Percentiles rank a stretch among this genome's conserved stretches.
Conservation (phyloP, 1,140 invertebrate genomes). For the Drosophila albomicans region DNA sequence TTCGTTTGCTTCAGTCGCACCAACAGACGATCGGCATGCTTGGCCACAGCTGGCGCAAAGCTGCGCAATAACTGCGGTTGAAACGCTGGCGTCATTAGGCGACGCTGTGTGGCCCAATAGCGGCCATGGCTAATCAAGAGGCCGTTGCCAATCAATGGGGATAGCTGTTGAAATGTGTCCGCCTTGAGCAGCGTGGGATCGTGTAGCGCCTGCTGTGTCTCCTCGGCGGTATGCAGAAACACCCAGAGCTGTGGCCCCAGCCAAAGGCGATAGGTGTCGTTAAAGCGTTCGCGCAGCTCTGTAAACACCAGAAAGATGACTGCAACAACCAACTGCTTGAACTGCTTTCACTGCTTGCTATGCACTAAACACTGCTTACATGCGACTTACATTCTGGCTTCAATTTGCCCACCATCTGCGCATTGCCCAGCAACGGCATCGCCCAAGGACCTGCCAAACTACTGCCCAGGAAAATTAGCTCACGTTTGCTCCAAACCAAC, state of each 20-base stretch:
- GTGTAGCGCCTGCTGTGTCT: slow-evolving; percentile 70
- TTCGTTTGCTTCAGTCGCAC: slow-evolving; percentile 29
- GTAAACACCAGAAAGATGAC: slow-evolving; percentile 71
- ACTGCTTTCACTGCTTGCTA: neutral
- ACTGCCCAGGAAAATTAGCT: slow-evolving; percentile 47
- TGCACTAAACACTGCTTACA: too few relatives aligned
- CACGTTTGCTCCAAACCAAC: slow-evolving; percentile 41
- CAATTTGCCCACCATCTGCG: slow-evolving; percentile 75
- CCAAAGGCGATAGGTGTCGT: slow-evolving; percentile 73
- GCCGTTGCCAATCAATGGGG: slow-evolving; percentile 73
- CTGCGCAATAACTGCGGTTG: slow-evolving; percentile 61
- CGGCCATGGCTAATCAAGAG: slow-evolving; percentile 72
- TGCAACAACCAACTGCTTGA: slow-evolving; percentile 21
- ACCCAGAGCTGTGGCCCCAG: slow-evolving; percentile 76
- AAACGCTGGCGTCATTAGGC: slow-evolving; percentile 69
- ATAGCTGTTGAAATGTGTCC: slow-evolving; percentile 65
- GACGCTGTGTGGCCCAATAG: slow-evolving; percentile 67
- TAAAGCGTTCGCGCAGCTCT: slow-evolving; percentile 59
- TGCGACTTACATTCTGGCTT: slow-evolving; percentile 71
- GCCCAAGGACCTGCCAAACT: slow-evolving; percentile 73
- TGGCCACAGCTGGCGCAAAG: slow-evolving; percentile 41
- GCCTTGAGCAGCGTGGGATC: slow-evolving; percentile 65
- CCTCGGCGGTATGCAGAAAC: slow-evolving; percentile 73
- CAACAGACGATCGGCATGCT: slow-evolving; percentile 61
- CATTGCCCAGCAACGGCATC: slow-evolving; percentile 73